Base-by-base conservation (phyloP, 2,797 vertebrate genomes). In the Propithecus deckenii region DNA sequence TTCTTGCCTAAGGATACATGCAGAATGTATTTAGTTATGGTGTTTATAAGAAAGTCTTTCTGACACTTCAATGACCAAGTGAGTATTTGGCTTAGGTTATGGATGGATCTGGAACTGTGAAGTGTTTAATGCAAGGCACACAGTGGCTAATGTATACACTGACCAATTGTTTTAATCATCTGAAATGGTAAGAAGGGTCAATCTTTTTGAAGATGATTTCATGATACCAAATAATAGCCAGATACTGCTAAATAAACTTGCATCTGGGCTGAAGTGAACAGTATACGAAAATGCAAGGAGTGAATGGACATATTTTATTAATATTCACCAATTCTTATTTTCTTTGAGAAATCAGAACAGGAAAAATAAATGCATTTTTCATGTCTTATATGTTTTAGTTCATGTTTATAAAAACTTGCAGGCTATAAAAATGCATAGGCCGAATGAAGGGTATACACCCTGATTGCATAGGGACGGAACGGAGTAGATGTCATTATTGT, bases 11-110 rank as follows among this genome's bases (percentile, higher is more conserved):
- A 69, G 79, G 50, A 69, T 75, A 38, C 15, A 4, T 65, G 57
- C 35, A 46, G 92, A 52, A 55, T 52, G 65, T 92, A 52, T 91
- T 96, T 69, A 65, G 90, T 96, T 94, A 63, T 67, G 43, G 75
- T 86, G 90, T 94, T 96, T 97, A 80, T 96, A 89, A 97, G 89
- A 94, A 96, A 93, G 32, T 22, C 67, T 97, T 96, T 91, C 86
- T 78, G 84, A 71, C 50, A n/a, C 81, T 67, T 86, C 12, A n/a
- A 2, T 79, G 84, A 61, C 72, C 81, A 97, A 93, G 35, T 95
- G 95, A 72, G 71, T 65, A 86, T 95, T 96, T 95, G 86, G 93
- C 52, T 92, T 23, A 28, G 52, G 79, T 80, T 92, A 91, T 76
- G 38, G 91, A 91, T 86, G 87, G 90, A 94, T 88, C 78, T 72